Conservation (phyloP, 2,888 invertebrate genomes). For the Caenorhabditis zanzibari region DNA sequence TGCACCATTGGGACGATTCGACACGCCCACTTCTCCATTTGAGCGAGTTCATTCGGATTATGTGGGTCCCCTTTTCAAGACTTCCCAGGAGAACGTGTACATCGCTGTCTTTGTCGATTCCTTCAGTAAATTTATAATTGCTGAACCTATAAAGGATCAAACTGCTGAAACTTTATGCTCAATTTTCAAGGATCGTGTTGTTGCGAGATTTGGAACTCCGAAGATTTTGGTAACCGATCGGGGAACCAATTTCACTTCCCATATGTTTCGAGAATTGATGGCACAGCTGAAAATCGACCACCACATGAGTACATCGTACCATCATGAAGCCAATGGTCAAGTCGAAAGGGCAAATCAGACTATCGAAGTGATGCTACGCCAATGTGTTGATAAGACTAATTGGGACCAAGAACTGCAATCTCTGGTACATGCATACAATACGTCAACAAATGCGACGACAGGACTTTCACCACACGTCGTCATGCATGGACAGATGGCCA, state of each 20-base stretch:
- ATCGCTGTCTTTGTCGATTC: background rate
- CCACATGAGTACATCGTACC: conserved; percentile 5
- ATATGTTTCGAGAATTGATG: background rate
- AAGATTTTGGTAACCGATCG: background rate
- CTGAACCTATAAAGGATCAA: background rate
- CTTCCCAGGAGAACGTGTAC: background rate
- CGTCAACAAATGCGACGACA: conserved; percentile 3
- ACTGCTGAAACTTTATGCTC: background rate
- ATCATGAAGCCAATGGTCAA: conserved; percentile 44
- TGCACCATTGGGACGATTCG: background rate
- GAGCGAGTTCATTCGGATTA: conserved; percentile 3
- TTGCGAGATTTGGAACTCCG: background rate
- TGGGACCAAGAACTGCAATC: conserved; percentile 30
- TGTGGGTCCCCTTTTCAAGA: background rate
- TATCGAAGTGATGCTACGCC: background rate
- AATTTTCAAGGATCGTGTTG: background rate
- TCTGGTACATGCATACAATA: conserved; percentile 22
- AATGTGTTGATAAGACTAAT: background rate
- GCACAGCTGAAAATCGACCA: background rate
- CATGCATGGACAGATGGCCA: conserved; percentile 30
- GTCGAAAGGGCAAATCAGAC: conserved; percentile 34
- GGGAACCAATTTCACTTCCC: background rate
- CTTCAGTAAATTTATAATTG: conserved; percentile 4
- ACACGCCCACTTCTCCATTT: background rate
- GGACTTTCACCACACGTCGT: conserved; percentile 12